Evolutionary conservation across 2,888 invertebrate species (phyloP).

Genomic region (Epinotia ramella): DNA sequence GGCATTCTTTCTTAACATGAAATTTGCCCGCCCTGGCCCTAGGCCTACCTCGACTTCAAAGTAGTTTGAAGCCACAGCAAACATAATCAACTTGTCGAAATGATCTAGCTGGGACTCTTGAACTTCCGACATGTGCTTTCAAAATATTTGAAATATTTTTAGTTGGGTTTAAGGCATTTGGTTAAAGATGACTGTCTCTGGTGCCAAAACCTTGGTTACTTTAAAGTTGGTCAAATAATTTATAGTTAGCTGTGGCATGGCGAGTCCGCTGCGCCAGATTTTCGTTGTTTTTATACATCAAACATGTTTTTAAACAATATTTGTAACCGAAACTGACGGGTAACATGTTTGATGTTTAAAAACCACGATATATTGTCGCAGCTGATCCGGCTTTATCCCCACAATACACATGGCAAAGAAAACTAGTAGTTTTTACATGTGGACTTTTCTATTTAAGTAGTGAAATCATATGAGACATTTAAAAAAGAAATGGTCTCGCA

Average conservation of each 20-base stretch:
- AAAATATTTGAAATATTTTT: neutral
- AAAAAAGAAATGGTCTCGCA: slow-evolving; percentile 21
- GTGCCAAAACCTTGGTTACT: neutral
- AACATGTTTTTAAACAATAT: too few species aligned
- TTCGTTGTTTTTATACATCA: too few species aligned
- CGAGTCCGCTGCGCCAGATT: too few species aligned
- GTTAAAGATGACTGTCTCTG: too few species aligned
- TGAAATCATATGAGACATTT: slow-evolving; percentile 28
- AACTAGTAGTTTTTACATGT: slow-evolving; percentile 23
- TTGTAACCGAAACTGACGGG: too few species aligned
- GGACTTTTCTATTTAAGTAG: slow-evolving; percentile 20
- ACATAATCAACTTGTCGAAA: slow-evolving; percentile 2
- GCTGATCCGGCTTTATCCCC: neutral
- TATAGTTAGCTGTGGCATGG: neutral
- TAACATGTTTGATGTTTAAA: too few species aligned
- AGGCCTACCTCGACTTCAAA: neutral
- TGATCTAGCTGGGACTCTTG: slow-evolving; percentile 22
- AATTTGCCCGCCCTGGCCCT: too few species aligned
- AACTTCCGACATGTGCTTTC: slow-evolving; percentile 1
- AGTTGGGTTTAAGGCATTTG: slow-evolving; percentile 3
- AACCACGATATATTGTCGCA: too few species aligned
- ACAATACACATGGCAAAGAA: slow-evolving; percentile 21
- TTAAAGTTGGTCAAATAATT: neutral
- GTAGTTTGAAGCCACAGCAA: slow-evolving; percentile 7
- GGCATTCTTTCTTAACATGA: too few species aligned